These are phyloP conservation scores for Glyptemys insculpta DNA, from an alignment of 2,797 vertebrate genomes.

Conservation along the genomic window DNA sequence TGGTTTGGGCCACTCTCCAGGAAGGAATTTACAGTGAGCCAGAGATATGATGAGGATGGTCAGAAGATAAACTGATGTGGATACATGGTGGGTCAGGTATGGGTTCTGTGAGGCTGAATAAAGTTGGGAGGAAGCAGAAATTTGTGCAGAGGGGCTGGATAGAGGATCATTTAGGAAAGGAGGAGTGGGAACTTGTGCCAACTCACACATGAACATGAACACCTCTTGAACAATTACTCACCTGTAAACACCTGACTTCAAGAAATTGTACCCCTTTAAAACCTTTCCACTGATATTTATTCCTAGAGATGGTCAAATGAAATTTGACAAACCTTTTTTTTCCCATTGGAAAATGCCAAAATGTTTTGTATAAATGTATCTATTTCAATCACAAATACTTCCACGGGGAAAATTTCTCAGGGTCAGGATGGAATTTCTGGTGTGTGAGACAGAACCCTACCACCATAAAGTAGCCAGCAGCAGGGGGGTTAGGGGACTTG, in stretches of 20 bases:
- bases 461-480: background rate
- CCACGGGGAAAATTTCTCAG: no score
- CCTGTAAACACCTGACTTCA: background rate
- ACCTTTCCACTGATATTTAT: background rate
- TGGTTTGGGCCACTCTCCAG: background rate
- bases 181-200: rapidly evolving
- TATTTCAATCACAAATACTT: no score
- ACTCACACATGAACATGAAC: background rate
- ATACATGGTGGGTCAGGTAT: background rate
- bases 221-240: background rate
- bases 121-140: background rate
- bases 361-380: no score
- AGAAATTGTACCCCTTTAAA: background rate
- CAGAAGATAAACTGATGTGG: background rate
- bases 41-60: background rate
- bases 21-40: background rate
- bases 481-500: background rate
- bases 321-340: no score
- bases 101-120: background rate
- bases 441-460: no score
- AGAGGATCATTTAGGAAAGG: background rate
- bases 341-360: no score
- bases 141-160: background rate
- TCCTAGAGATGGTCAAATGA: background rate
- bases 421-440: no score